phyloP scores from a whole-genome alignment of 2,888 invertebrate genomes.

The Drosophila emarginata region DNA sequence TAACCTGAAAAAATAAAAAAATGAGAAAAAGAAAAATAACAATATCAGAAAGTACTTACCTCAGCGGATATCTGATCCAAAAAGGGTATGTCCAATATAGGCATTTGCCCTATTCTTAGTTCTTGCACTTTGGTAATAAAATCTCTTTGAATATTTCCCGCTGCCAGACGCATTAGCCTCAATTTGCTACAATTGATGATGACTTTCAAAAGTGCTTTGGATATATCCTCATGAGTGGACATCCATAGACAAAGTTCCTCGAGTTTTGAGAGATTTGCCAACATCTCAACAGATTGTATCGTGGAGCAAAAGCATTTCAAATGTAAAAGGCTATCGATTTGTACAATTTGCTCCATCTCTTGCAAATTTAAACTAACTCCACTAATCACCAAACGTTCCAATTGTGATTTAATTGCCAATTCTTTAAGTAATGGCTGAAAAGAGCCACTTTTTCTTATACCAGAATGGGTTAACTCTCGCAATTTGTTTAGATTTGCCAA shows the following conservation, averaged over 20 bases:
- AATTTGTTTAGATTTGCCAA: constrained; percentile 50
- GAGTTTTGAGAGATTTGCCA: constrained; percentile 39
- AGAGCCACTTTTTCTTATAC: constrained; percentile 48
- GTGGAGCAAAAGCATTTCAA: constrained; percentile 58
- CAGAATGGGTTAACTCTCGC: constrained; percentile 42
- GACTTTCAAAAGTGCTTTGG: constrained; percentile 41
- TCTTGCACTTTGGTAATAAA: constrained; percentile 41
- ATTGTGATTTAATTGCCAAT: constrained; percentile 35
- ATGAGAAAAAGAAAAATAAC: background rate
- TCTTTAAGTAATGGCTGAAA: constrained; percentile 49
- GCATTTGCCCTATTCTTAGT: background rate
- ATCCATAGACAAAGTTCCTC: constrained; percentile 58
- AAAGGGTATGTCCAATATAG: constrained; percentile 43
- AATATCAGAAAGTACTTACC: background rate
- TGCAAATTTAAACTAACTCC: constrained; percentile 52
- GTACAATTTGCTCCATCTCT: constrained; percentile 47
- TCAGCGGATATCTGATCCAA: background rate
- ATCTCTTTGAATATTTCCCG: constrained; percentile 21
- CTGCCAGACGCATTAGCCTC: constrained; percentile 43
- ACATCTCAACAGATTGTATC: constrained; percentile 43
- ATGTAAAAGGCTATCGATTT: constrained; percentile 32
- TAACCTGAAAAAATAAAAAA: background rate
- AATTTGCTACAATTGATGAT: constrained; percentile 41
- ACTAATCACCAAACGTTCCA: constrained; percentile 49
- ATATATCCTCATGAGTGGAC: constrained; percentile 49